These are phyloP conservation scores for Falco naumanni DNA, from an alignment of 2,797 vertebrate species.

Conservation along the genomic window DNA sequence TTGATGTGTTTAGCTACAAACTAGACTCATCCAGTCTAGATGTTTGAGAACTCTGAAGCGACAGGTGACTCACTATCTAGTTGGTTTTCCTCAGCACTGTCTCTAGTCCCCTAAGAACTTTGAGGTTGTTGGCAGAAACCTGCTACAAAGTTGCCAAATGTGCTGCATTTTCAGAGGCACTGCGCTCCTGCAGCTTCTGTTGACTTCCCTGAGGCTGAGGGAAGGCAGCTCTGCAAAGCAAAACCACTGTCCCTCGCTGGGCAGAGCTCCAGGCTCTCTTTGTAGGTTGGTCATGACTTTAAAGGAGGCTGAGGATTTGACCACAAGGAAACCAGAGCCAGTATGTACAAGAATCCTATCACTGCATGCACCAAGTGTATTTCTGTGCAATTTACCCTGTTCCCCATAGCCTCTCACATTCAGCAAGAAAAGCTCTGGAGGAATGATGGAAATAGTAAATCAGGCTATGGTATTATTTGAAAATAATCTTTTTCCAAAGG, in stretches of 20 bases:
- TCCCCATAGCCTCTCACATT: background rate
- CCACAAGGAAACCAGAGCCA: background rate
- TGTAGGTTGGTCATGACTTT: background rate
- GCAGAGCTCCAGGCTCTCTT: background rate
- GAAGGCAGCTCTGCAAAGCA: background rate
- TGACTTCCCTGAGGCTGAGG: slow-evolving; percentile 18
- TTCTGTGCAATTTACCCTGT: background rate
- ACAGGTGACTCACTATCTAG: background rate
- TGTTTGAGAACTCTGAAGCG: background rate
- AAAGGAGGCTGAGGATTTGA: background rate
- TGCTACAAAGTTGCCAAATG: slow-evolving; percentile 38
- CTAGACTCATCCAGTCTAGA: background rate
- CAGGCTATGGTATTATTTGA: background rate
- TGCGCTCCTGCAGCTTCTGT: background rate
- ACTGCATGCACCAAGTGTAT: background rate
- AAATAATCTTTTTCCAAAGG: slow-evolving; percentile 22
- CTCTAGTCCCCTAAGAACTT: background rate
- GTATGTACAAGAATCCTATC: background rate
- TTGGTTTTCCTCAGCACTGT: background rate
- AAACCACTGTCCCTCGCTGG: background rate
- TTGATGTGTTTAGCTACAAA: background rate
- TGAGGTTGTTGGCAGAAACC: background rate
- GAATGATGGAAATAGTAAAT: slow-evolving; percentile 1
- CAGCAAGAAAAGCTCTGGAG: background rate
- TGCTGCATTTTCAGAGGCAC: slow-evolving; percentile 42